Evolutionary conservation across 2,888 invertebrate species (phyloP).

Genomic region (Campoplex nolae): DNA sequence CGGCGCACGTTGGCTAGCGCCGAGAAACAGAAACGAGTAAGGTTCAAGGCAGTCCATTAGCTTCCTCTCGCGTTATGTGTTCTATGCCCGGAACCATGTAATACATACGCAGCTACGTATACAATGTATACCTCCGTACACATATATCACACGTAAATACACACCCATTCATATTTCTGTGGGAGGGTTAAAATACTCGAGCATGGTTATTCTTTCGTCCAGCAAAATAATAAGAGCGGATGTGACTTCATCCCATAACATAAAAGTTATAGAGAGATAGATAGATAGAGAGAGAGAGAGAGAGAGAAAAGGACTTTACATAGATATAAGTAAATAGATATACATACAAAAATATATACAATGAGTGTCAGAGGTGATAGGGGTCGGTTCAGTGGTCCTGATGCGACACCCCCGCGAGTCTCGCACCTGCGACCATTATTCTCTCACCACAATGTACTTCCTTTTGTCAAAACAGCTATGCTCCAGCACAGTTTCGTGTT

Average conservation of each 20-base stretch:
- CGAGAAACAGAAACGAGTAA: constrained; percentile 47
- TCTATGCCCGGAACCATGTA: constrained; percentile 16
- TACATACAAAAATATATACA: constrained; percentile 47
- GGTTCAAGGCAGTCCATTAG: constrained; percentile 74
- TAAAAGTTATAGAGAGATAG: constrained; percentile 24
- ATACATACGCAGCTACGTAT: not conserved
- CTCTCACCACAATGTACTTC: constrained; percentile 79
- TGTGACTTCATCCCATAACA: constrained; percentile 71
- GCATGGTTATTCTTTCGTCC: constrained; percentile 61
- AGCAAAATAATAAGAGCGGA: constrained; percentile 79
- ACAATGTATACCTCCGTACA: not conserved
- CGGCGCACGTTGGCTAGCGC: constrained; percentile 39
- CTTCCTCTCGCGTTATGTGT: constrained; percentile 52
- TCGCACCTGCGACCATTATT: constrained; percentile 74
- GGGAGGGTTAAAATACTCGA: constrained; percentile 36
- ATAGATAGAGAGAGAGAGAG: not conserved
- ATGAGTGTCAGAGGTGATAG: constrained; percentile 57
- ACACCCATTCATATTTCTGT: not conserved
- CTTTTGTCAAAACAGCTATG: constrained; percentile 73
- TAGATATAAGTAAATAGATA: not conserved
- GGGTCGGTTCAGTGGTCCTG: constrained; percentile 46
- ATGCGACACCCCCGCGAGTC: constrained; percentile 65
- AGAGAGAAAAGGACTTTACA: not conserved
- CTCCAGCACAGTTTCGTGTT: constrained; percentile 35
- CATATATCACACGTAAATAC: not conserved